Evolutionary conservation across 1,140 invertebrate species (phyloP).

Genomic region (Samia ricini): DNA sequence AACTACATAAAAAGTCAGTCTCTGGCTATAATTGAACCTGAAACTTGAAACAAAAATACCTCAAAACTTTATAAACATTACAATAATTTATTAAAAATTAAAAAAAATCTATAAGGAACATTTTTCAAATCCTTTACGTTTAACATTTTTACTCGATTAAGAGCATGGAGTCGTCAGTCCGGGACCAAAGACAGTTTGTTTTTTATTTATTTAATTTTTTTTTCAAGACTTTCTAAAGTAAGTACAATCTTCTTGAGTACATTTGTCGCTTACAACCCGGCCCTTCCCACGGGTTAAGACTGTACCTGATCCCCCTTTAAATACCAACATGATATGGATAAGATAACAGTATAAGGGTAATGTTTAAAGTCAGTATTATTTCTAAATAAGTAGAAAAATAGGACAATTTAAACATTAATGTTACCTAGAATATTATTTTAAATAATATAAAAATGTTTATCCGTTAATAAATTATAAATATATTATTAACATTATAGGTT

Average conservation of each 20-base stretch:
- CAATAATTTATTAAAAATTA: not conserved
- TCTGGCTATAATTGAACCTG: too few relatives aligned
- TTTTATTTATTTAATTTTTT: too few relatives aligned
- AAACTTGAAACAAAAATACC: not conserved
- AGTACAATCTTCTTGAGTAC: too few relatives aligned
- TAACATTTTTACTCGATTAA: too few relatives aligned
- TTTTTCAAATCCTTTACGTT: too few relatives aligned
- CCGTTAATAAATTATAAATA: too few relatives aligned
- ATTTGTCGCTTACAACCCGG: too few relatives aligned
- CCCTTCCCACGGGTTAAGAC: too few relatives aligned
- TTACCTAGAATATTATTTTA: not conserved
- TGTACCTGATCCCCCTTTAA: not conserved
- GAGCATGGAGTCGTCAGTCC: too few relatives aligned
- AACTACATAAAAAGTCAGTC: not conserved
- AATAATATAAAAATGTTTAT: not conserved
- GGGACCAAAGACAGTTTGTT: too few relatives aligned
- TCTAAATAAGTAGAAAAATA: conserved; percentile 13
- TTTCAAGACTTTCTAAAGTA: too few relatives aligned
- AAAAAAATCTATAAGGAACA: not conserved
- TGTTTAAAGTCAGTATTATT: conserved; percentile 14
- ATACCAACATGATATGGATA: not conserved
- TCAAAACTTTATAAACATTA: not conserved
- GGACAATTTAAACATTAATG: conserved; percentile 13
- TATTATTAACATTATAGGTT: conserved; percentile 1
- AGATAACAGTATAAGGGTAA: not conserved